Percentiles rank a stretch among this genome's conserved stretches.
phyloP scores from a whole-genome alignment of 2,797 vertebrate species.

The Trematomus bernacchii region DNA sequence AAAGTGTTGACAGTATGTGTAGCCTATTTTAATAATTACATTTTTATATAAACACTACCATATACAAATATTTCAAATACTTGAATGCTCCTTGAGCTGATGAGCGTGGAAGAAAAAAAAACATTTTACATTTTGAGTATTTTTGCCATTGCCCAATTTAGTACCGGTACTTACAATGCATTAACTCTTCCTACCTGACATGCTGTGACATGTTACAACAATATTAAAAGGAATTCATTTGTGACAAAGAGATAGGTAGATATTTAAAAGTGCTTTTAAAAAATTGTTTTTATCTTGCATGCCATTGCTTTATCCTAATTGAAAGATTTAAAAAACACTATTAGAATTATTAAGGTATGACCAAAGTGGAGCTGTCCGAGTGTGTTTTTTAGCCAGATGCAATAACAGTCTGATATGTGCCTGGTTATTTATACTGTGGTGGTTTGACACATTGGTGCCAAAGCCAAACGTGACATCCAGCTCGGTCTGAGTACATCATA shows the following conservation, averaged over 20 bases:
- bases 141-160: background rate
- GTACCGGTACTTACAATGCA: background rate
- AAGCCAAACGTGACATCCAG: constrained; percentile 63
- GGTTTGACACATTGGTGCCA: constrained; percentile 57
- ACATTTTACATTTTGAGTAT: background rate
- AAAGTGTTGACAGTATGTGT: too few species aligned
- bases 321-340: background rate
- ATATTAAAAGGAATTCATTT: constrained; percentile 2
- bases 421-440: constrained; percentile 66
- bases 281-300: background rate
- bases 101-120: background rate
- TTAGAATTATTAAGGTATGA: background rate
- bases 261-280: background rate
- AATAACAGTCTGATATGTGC: constrained; percentile 55
- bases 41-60: too few species aligned
- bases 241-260: constrained; percentile 9
- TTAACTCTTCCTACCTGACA: constrained; percentile 24
- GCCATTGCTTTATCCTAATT: background rate
- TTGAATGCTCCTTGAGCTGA: background rate
- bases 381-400: constrained; percentile 43
- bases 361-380: constrained; percentile 9
- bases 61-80: background rate
- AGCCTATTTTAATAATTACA: too few species aligned
- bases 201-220: constrained; percentile 41
- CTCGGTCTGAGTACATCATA: constrained; percentile 59